Percentiles rank a stretch among this genome's conserved stretches.
phyloP scores from a whole-genome alignment of 2,797 vertebrate species.

The Sebastes miniatus region DNA sequence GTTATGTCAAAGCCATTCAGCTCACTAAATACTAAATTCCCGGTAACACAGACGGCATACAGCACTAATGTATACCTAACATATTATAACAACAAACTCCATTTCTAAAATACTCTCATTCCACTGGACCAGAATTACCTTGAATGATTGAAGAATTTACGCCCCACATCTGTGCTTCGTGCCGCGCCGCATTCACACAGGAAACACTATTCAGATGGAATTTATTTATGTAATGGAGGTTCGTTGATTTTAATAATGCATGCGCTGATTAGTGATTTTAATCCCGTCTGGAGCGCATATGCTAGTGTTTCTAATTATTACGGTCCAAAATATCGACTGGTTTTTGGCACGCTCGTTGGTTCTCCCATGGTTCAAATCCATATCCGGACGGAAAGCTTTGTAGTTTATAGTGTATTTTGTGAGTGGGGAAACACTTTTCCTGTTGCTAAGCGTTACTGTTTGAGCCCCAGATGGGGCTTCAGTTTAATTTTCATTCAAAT shows the following conservation, averaged over 20 bases:
- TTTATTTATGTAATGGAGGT: slow-evolving; percentile 49
- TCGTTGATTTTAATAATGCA: slow-evolving; percentile 48
- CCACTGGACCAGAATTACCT: background rate
- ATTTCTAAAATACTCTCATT: background rate
- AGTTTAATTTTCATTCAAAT: background rate
- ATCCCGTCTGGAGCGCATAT: slow-evolving; percentile 47
- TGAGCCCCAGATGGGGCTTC: background rate
- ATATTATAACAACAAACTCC: background rate
- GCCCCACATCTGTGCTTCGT: slow-evolving; percentile 29
- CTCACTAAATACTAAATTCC: background rate
- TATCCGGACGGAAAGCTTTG: background rate
- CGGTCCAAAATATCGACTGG: slow-evolving; percentile 13
- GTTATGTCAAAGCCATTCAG: background rate
- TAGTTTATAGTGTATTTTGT: background rate
- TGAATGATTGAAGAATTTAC: background rate
- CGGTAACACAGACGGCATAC: background rate
- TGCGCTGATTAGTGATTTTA: slow-evolving; percentile 52
- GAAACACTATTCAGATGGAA: slow-evolving; percentile 41
- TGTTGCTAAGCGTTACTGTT: background rate
- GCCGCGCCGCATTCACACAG: slow-evolving; percentile 21
- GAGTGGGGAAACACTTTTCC: background rate
- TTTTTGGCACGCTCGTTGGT: background rate
- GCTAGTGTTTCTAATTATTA: slow-evolving; percentile 33
- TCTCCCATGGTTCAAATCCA: background rate
- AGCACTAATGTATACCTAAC: background rate